Conservation (phyloP, 2,113 vertebrate species). For the Coryphaenoides rupestris region DNA sequence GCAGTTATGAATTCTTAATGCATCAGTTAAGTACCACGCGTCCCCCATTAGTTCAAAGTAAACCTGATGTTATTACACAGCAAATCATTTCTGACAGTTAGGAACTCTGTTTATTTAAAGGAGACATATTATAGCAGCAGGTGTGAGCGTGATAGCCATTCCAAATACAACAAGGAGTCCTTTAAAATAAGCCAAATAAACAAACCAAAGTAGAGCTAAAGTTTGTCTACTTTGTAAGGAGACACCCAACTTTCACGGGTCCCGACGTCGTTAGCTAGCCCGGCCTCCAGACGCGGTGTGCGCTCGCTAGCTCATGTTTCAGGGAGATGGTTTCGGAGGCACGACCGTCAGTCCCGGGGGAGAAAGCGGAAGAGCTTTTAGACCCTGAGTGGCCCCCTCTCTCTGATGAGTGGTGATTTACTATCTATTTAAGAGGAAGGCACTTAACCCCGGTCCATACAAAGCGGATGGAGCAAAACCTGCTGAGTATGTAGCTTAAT, state of each 20-base stretch:
- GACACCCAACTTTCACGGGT: conserved; percentile 29
- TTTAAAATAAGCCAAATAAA: neutral
- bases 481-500: conserved; percentile 49
- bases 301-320: conserved; percentile 44
- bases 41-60: no score
- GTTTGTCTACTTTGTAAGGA: neutral
- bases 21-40: no score
- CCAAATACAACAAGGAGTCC: no score
- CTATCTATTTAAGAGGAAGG: conserved; percentile 58
- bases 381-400: conserved; percentile 47
- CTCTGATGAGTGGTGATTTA: conserved; percentile 58
- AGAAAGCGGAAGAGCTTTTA: conserved; percentile 52
- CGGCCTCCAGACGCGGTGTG: no score
- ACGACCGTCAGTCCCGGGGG: conserved; percentile 37
- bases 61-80: no score
- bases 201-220: neutral
- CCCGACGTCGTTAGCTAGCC: conserved; percentile 36
- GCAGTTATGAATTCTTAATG: no score
- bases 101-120: no score
- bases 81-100: no score
- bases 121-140: no score
- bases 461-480: conserved; percentile 39
- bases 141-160: no score
- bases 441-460: conserved; percentile 28
- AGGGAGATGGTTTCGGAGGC: conserved; percentile 39